Evolutionary conservation across 2,113 vertebrate genomes (phyloP), one percentile per base, ranked within the genome.

Genomic region (Elgaria multicarinata): DNA sequence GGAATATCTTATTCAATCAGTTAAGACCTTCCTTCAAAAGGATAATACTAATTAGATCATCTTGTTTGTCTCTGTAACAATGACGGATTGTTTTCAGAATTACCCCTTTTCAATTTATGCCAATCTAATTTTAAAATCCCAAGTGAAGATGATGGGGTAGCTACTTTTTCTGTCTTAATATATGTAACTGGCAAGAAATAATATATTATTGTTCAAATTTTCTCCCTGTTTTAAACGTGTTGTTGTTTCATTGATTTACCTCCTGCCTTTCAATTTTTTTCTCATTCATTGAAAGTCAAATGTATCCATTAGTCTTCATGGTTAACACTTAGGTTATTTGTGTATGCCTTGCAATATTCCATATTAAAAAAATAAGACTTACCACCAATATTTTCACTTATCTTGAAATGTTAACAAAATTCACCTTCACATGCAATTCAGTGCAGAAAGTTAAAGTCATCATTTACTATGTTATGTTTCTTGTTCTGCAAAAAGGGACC

Each of bases 371-470:
- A 36, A 53, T 13, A 33, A 55, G 13, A 7, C 13, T 36, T 20
- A 55, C 33, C 78, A 55, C 77, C 6, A 58, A 10, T 36, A 58
- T 33, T 55, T 36, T 39, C 20, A 1, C 18, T 33, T 80, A 33
- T 55, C 50, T 77, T 85, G 76, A 77, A 90, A 39, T 1, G 78
- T 3, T 4, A 1, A 71, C 55, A 83, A 8, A 31, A n/a, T n/a
- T n/a, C n/a, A n/a, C n/a, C n/a, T n/a, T n/a, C n/a, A 0, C 50
- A 87, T 90, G 76, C 82, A 71, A 77, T 79, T 85, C 28, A 85
- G 88, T 89, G 53, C 69, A 46, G 26, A 88, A 31, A 86, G 75
- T 33, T 31, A 86, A 74, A 89, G 72, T 2, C 64, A 69, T 71
- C 13, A 24, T 22, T 74, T 83, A 36, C 7, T 53, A n/a, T 4